Conservation (phyloP, 2,113 vertebrate genomes). For the Ceyx melanurus region DNA sequence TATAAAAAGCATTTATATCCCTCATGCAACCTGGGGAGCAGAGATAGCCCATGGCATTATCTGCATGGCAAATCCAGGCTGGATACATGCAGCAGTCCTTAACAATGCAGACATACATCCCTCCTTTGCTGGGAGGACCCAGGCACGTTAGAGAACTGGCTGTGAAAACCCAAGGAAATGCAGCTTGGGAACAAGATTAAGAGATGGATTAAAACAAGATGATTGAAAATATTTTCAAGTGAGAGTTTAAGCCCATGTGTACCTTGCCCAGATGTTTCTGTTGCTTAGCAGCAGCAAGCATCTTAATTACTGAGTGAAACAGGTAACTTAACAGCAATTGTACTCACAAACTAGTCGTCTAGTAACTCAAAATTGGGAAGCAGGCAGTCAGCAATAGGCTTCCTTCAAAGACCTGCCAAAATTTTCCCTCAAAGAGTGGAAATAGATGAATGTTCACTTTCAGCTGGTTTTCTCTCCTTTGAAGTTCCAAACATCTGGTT, state of each 20-base stretch:
- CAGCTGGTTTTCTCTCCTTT: conserved; percentile 74
- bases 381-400: conserved; percentile 58
- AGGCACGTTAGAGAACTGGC: not conserved
- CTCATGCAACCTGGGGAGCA: conserved; percentile 16
- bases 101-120: not conserved
- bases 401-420: conserved; percentile 73
- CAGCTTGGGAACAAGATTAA: not conserved
- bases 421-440: conserved; percentile 60
- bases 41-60: conserved; percentile 48
- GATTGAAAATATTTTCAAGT: conserved; percentile 8
- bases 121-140: not conserved
- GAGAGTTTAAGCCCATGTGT: not conserved
- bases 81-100: not conserved
- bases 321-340: not conserved
- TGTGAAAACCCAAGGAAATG: not conserved
- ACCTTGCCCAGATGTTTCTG: not conserved
- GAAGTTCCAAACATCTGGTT: conserved; percentile 83
- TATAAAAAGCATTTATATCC: conserved; percentile 22
- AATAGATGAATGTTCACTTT: conserved; percentile 59
- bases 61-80: conserved; percentile 5
- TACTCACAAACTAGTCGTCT: not conserved
- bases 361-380: conserved; percentile 35
- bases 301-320: conserved; percentile 15
- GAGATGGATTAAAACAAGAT: not conserved
- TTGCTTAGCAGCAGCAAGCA: not conserved